Base-by-base conservation (phyloP, 2,888 invertebrate species). In the Euplexia lucipara region DNA sequence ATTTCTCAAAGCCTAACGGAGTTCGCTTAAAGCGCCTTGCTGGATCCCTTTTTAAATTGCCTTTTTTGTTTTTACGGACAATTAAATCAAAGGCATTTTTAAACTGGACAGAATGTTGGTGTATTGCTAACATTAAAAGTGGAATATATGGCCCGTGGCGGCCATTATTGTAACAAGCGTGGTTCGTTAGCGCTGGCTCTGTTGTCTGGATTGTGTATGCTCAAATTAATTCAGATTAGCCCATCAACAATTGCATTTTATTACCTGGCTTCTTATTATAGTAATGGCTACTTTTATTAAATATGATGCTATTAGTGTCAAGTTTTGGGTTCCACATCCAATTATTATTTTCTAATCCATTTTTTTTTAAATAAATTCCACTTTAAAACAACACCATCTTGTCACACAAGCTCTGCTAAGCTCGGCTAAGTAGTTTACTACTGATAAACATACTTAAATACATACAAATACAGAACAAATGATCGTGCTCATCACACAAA, bases 11-110 rank as follows among this genome's bases (percentile, higher is more conserved):
- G 88, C 84, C 84, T 82, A 82, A 76, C 74, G 64, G 77, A 70
- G 76, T 76, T 79, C 59, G 66, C 73, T 79, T 79, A 66, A 70
- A 76, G 60, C 69, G 75, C 76, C 73, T 62, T 75, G 41, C 70
- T 62, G 74, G 80, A 86, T 83, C 78, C 79, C 75, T 22, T 83
- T 83, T 85, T 75, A 86, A 89, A 90, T 88, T 88, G 86, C 83
- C 81, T 89, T 88, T 86, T 88, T 85, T 83, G 72, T 82, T 83
- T 88, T 88, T 75, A 83, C 87, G 81, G 84, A 81, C 85, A 88
- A 89, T 90, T 90, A 87, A 85, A 82, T 85, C 73, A 76, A 79
- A 78, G 73, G 73, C 67, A 76, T 81, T 75, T 81, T 80, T 77
- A 75, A 81, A 78, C 58, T 75, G 65, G 47, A 66, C 63, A 37